Evolutionary conservation across 2,888 invertebrate species (phyloP), one percentile per base, ranked within the genome.

Genomic region (Dicyrtoma fusca): DNA sequence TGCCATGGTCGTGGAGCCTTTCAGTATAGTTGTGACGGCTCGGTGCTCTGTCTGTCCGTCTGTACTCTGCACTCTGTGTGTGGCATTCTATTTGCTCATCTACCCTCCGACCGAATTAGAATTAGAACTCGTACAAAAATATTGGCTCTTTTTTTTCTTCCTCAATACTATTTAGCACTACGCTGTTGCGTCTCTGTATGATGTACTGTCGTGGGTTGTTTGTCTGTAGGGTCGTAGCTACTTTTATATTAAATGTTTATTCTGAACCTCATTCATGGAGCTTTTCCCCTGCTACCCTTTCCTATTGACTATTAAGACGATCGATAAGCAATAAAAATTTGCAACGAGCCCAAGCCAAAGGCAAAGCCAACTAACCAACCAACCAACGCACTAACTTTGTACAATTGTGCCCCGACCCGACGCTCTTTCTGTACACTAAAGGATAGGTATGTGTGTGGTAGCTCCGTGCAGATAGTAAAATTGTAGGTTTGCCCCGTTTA

Each of bases 311-410:
- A 34, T 34, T 34, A 34, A 19, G 21, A 19, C 19, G 57, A 57
- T 57, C 57, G 57, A 57, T 57, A 57, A 57, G 57, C 57, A 57
- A 57, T 57, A 57, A 57, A 57, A 57, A 57, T 57, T 57, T 57
- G 25, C 23, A 8, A 53, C 11, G n/a, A n/a, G n/a, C n/a, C n/a
- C n/a, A n/a, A n/a, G n/a, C n/a, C n/a, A n/a, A n/a, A n/a, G n/a
- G n/a, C n/a, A n/a, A n/a, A 34, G 34, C 34, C 34, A 34, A 34
- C 34, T 34, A 34, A 34, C 34, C n/a, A n/a, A n/a, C 19, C 53
- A 8, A 53, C 53, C 53, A 53, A 19, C 53, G 21, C 53, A 53
- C 23, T 17, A 8, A 53, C 14, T 14, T 6, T 19, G 19, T 51
- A 11, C 51, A 53, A 23, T 34, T 34, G 34, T n/a, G n/a, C n/a